Conservation (phyloP, 2,797 vertebrate species). For the Enteromius unitaeniatus region DNA sequence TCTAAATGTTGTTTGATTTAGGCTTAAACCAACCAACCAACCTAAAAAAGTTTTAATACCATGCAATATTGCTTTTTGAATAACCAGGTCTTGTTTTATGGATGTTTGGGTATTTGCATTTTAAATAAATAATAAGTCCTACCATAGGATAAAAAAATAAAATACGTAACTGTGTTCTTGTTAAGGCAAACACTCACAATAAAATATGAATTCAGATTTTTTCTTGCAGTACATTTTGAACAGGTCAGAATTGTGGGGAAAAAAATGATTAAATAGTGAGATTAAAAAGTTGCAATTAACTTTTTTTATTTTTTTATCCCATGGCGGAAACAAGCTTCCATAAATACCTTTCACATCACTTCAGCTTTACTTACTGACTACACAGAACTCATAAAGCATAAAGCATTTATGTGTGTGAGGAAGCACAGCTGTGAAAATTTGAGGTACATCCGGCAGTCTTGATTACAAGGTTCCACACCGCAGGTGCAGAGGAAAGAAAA, state of each 20-base stretch:
- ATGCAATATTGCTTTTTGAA: neutral
- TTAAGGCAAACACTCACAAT: neutral
- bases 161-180: neutral
- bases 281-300: neutral
- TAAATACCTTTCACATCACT: neutral
- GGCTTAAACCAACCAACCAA: neutral
- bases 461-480: conserved; percentile 77
- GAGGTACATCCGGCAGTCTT: conserved; percentile 64
- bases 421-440: conserved; percentile 13
- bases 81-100: neutral
- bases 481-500: conserved; percentile 70
- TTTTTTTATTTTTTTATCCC: neutral
- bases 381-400: neutral
- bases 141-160: neutral
- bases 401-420: neutral
- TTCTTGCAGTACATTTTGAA: neutral
- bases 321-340: neutral
- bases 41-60: neutral
- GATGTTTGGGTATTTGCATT: neutral
- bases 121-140: neutral
- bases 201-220: neutral
- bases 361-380: conserved; percentile 9
- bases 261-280: neutral
- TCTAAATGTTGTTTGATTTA: neutral
- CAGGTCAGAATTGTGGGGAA: neutral